These are phyloP conservation scores for Manacus vitellinus DNA, from an alignment of 2,113 vertebrate species.

Conservation along the genomic window DNA sequence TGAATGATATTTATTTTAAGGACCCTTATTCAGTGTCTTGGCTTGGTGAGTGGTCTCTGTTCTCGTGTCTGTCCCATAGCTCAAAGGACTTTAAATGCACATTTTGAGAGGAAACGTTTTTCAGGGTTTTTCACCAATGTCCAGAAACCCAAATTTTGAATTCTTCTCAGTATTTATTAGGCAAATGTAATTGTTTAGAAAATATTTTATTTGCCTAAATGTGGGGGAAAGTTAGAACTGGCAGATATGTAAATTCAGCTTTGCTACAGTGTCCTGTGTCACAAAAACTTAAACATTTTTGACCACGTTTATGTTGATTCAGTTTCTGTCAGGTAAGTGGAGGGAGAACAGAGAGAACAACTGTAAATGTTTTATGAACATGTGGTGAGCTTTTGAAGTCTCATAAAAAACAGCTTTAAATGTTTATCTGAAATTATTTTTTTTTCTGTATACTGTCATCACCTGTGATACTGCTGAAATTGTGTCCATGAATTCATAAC, in stretches of 20 bases:
- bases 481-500: background rate
- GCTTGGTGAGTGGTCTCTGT: background rate
- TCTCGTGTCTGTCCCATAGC: background rate
- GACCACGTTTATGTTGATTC: background rate
- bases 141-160: background rate
- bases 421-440: background rate
- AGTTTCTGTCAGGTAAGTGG: background rate
- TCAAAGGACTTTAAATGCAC: background rate
- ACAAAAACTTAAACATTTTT: background rate
- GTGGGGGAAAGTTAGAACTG: background rate
- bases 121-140: background rate
- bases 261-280: background rate
- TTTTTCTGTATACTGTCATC: background rate
- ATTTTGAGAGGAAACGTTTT: background rate
- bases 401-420: background rate
- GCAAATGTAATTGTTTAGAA: background rate
- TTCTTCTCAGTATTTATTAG: background rate
- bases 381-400: background rate
- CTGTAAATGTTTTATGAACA: conserved; percentile 5
- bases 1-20: background rate
- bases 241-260: background rate
- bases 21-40: background rate
- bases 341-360: background rate
- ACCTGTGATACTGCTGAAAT: background rate
- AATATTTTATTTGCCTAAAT: background rate